Evolutionary conservation across 2,113 vertebrate species (phyloP), one percentile per base, ranked within the genome.

Genomic region (Dendrocopos noguchii): DNA sequence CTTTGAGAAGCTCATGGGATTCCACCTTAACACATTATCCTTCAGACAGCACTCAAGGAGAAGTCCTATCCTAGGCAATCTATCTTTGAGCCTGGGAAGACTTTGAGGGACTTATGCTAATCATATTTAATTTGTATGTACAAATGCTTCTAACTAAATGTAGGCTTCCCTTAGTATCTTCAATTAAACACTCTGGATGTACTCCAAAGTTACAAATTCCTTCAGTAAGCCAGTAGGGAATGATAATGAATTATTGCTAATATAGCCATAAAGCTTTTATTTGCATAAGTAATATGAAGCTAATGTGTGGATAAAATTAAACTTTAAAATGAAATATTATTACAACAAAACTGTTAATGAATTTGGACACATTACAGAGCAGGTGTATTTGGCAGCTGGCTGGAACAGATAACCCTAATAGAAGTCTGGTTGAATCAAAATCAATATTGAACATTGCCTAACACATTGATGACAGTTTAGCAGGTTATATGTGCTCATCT

Each of bases 241-340:
- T 92, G 87, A 89, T 97, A 93, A 96, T 94, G 94, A 96, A 85
- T 95, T 91, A 96, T 92, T 83, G 82, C 82, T 91, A 95, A 96
- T 92, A 95, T 63, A 95, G 87, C 46, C 81, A 90, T 91, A 92
- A 96, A 93, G 76, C 89, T 89, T 84, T 96, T 96, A 96, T 97
- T 98, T 97, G 95, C 79, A 77, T 94, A 91, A 94, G 96, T 95
- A 94, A 97, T 97, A 97, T 27, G 87, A 93, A 96, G 80, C 84
- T 95, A 93, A 88, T 93, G 34, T 93, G 76, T 93, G 93, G 88
- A 94, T 95, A 96, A 95, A 97, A 97, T 96, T 94, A 93, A 95
- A 91, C 60, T 95, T 95, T 92, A 87, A 97, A 95, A 90, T 92
- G 88, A 97, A 96, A 96, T 97, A 94, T 85, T 95, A 93, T 95